These are phyloP conservation scores for Lanius collurio DNA, from an alignment of 2,113 vertebrate genomes.

Conservation along the genomic window DNA sequence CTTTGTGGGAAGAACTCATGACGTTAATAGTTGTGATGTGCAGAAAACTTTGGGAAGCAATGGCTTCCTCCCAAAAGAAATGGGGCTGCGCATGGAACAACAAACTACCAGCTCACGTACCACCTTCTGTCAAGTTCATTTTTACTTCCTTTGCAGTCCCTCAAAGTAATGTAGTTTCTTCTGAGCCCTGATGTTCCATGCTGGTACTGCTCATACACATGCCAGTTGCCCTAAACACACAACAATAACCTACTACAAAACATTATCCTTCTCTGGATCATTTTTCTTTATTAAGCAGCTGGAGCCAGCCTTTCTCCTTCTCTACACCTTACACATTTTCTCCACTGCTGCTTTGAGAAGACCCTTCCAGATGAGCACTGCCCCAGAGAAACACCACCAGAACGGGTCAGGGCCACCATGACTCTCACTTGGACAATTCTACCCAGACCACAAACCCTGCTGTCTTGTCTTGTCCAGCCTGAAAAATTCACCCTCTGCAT, in stretches of 20 bases:
- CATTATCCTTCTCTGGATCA: background rate
- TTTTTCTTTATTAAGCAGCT: background rate
- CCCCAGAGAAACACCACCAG: accelerated
- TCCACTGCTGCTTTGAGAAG: background rate
- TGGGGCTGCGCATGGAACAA: background rate
- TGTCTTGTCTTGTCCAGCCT: background rate
- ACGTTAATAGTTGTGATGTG: background rate
- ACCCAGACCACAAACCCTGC: background rate
- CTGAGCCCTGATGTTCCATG: background rate
- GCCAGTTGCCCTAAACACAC: background rate
- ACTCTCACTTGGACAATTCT: background rate
- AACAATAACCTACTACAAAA: background rate
- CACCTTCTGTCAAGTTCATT: background rate
- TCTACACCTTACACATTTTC: background rate
- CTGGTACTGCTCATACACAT: accelerated
- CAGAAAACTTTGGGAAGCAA: background rate
- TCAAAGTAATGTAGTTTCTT: accelerated
- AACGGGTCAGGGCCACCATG: accelerated
- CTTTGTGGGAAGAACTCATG: accelerated
- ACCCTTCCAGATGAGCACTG: background rate
- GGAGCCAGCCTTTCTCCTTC: background rate
- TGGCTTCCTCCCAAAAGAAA: background rate
- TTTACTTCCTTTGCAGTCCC: background rate
- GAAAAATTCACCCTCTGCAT: background rate
- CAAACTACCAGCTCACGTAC: background rate